Evolutionary conservation across 2,797 vertebrate genomes (phyloP).

Genomic region (Epinephelus malabaricus): DNA sequence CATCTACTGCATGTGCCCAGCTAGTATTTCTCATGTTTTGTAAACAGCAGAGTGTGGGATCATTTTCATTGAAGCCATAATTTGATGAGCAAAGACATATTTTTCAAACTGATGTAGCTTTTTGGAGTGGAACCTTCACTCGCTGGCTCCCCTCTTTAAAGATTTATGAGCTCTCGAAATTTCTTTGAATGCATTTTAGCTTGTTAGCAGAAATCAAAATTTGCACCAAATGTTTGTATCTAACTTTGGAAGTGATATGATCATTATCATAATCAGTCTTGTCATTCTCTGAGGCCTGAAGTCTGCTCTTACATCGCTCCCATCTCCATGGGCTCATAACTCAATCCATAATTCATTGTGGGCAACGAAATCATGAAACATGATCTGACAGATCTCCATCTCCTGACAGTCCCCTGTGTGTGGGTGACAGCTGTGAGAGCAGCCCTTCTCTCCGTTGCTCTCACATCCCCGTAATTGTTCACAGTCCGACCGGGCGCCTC

Average conservation of each 20-base stretch:
- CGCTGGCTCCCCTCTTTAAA: slow-evolving; percentile 24
- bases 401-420: slow-evolving; percentile 63
- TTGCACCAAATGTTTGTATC: slow-evolving; percentile 36
- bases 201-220: slow-evolving; percentile 20
- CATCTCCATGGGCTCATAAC: slow-evolving; percentile 52
- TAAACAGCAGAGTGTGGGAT: slow-evolving; percentile 56
- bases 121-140: slow-evolving; percentile 19
- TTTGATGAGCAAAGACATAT: slow-evolving; percentile 41
- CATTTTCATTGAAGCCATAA: slow-evolving; percentile 41
- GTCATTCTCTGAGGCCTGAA: slow-evolving; percentile 24
- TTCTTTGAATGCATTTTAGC: slow-evolving; percentile 17
- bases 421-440: slow-evolving; percentile 80
- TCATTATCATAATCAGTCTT: slow-evolving; percentile 26
- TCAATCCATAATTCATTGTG: slow-evolving; percentile 76
- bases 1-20: slow-evolving; percentile 33
- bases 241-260: slow-evolving; percentile 20
- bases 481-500: slow-evolving; percentile 63
- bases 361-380: slow-evolving; percentile 64
- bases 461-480: slow-evolving; percentile 82
- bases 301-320: slow-evolving; percentile 49
- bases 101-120: slow-evolving; percentile 29
- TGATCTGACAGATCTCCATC: slow-evolving; percentile 76
- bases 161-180: slow-evolving; percentile 18
- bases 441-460: slow-evolving; percentile 60
- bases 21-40: slow-evolving; percentile 54